These are phyloP conservation scores for Drosophila algonquin DNA, from an alignment of 2,888 invertebrate species.

Conservation along the genomic window DNA sequence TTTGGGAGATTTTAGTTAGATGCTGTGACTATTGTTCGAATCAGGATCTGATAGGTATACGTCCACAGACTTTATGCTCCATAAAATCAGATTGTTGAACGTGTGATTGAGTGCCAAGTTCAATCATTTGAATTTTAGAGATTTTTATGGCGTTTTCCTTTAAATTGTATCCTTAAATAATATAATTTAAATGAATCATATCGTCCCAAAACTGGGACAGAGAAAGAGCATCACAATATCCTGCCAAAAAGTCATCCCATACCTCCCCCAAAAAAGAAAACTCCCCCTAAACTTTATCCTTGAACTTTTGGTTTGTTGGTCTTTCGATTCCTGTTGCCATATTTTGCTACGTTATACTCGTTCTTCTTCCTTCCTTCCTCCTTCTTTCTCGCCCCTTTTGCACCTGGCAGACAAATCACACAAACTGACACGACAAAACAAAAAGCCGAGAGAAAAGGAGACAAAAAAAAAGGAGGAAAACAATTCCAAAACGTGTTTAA, in stretches of 20 bases:
- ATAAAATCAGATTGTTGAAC: too few relatives aligned
- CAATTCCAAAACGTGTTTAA: constrained; percentile 67
- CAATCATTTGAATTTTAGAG: too few relatives aligned
- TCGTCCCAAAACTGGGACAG: background rate
- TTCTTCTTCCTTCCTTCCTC: constrained; percentile 11
- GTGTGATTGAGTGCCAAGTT: too few relatives aligned
- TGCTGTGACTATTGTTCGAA: too few relatives aligned
- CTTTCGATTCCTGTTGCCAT: constrained; percentile 36
- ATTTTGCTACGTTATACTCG: constrained; percentile 2
- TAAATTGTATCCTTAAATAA: background rate
- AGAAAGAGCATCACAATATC: constrained; percentile 2
- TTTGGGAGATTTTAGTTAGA: too few relatives aligned
- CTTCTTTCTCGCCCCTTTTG: constrained; percentile 12
- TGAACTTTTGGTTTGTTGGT: constrained; percentile 42
- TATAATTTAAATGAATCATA: too few relatives aligned
- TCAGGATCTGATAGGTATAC: too few relatives aligned
- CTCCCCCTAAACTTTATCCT: constrained; percentile 27
- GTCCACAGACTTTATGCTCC: too few relatives aligned
- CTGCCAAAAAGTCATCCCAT: background rate
- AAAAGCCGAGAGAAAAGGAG: constrained; percentile 3
- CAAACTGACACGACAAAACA: constrained; percentile 45
- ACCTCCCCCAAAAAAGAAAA: constrained; percentile 1
- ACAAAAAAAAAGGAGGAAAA: constrained; percentile 3
- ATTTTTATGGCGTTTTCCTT: background rate
- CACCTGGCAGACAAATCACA: constrained; percentile 64